Base-by-base conservation (phyloP, 2,113 vertebrate species). In the Gorsachius goisagi region DNA sequence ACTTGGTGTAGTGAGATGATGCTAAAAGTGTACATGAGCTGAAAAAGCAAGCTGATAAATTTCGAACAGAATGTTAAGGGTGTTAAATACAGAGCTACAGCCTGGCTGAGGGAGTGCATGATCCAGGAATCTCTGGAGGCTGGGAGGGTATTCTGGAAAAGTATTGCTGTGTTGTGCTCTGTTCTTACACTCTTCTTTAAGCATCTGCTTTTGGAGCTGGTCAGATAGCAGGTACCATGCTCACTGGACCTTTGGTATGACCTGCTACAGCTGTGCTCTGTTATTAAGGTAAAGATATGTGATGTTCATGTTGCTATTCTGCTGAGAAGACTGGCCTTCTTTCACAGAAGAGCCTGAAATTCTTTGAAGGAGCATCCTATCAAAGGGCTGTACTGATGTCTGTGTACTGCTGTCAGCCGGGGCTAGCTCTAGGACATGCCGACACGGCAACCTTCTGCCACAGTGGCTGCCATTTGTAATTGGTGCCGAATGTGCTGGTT, bases 391-490 rank as follows among this genome's bases (percentile, higher is more conserved):
- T 35, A 41, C 39, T 41, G 39, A 41, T 41, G 24, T 30, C n/a
- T 62, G 39, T 2, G 1, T 27, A 24, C 15, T 66, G 45, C 49
- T 3, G 1, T 44, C n/a, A 60, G 47, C n/a, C 5, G 6, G 47
- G 27, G n/a, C 37, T n/a, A 28, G 52, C 8, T 59, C 16, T n/a
- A 24, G 66, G 15, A 41, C 0, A 3, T 47, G 30, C 45, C 1
- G 0, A 45, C 2, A 2, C 17, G n/a, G 53, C 39, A 75, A 41
- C 45, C 11, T 74, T 32, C 28, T 59, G 41, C 84, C 37, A 4
- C 39, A 1, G 12, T 1, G 0, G 45, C 24, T 3, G 2, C 52
- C 11, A 8, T 17, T 41, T n/a, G 50, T 66, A 64, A 52, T 19
- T 53, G 37, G 64, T 77, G 26, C 44, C 0, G 4, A 76, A 52